Percentiles rank a stretch among this genome's conserved stretches.
Evolutionary conservation across 2,113 vertebrate genomes (phyloP).

Genomic region (Macquaria australasica): DNA sequence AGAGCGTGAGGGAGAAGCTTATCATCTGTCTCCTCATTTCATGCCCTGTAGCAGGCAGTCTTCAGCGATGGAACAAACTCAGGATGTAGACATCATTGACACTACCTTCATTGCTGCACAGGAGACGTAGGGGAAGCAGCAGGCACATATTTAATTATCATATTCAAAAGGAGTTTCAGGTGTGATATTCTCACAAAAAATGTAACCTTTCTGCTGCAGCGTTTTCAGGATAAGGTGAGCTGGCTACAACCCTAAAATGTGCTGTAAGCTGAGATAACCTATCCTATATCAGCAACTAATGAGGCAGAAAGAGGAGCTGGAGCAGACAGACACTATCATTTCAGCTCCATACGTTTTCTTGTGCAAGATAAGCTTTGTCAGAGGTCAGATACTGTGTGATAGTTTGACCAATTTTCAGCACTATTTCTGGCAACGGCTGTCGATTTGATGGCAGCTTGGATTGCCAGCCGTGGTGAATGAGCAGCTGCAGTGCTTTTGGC

Average conservation of each 20-base stretch:
- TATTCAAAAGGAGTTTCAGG: slow-evolving; percentile 51
- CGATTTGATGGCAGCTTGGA: slow-evolving; percentile 69
- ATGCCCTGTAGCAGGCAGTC: slow-evolving; percentile 67
- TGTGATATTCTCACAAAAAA: slow-evolving; percentile 52
- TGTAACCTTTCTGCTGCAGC: slow-evolving; percentile 56
- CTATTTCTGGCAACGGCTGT: slow-evolving; percentile 71
- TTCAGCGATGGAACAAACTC: slow-evolving; percentile 53
- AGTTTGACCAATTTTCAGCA: slow-evolving; percentile 77
- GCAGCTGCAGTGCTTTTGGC: slow-evolving; percentile 63
- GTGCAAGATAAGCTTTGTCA: slow-evolving; percentile 77
- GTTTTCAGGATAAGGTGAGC: slow-evolving; percentile 63
- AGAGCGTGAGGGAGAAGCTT: slow-evolving; percentile 68
- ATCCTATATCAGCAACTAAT: slow-evolving; percentile 79
- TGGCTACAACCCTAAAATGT: slow-evolving; percentile 60
- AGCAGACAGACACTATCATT: slow-evolving; percentile 73
- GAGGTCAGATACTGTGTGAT: slow-evolving; percentile 76
- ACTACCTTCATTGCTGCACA: slow-evolving; percentile 51
- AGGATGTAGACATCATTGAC: slow-evolving; percentile 63
- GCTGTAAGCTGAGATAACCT: slow-evolving; percentile 74
- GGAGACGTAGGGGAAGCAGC: slow-evolving; percentile 33
- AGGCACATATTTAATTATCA: slow-evolving; percentile 50
- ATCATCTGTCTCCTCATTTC: slow-evolving; percentile 77
- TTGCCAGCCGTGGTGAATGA: slow-evolving; percentile 68
- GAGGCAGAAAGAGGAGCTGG: slow-evolving; percentile 74
- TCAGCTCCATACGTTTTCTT: slow-evolving; percentile 68